Conservation (phyloP, 2,888 invertebrate genomes). For the Volucella inflata region DNA sequence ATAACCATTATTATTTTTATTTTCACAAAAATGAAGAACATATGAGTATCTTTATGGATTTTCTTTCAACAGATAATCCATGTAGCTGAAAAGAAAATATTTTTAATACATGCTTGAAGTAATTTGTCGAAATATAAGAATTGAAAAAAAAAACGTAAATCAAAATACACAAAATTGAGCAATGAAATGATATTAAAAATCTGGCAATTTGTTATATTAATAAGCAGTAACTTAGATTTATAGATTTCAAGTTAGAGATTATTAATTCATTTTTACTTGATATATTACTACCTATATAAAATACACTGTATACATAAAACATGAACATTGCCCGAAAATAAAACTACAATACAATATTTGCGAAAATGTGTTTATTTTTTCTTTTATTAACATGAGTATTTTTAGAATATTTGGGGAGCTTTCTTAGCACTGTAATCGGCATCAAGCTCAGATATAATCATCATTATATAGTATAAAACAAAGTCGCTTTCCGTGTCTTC, state of each 20-base stretch:
- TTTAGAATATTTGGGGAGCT: too few relatives aligned
- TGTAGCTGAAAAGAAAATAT: background rate
- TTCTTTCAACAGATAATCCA: conserved; percentile 3
- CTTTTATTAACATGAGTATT: too few relatives aligned
- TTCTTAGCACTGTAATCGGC: too few relatives aligned
- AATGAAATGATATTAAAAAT: conserved; percentile 52
- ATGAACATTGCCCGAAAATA: conserved; percentile 72
- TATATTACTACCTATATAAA: conserved; percentile 26
- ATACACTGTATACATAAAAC: conserved; percentile 57
- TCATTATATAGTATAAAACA: too few relatives aligned
- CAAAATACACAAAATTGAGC: conserved; percentile 26
- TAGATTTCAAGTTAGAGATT: conserved; percentile 52
- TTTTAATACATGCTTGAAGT: conserved; percentile 30
- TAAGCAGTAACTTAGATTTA: conserved; percentile 57
- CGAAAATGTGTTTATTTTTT: conserved; percentile 14
- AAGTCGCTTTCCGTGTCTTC: too few relatives aligned
- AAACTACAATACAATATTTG: conserved; percentile 30
- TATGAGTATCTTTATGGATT: conserved; percentile 1
- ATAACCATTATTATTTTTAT: conserved; percentile 37
- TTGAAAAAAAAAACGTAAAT: background rate
- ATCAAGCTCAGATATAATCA: too few relatives aligned
- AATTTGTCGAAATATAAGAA: conserved; percentile 21
- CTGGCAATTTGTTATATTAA: conserved; percentile 73
- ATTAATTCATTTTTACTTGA: conserved; percentile 52
- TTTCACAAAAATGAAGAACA: conserved; percentile 39